Evolutionary conservation across 2,113 vertebrate species (phyloP), one percentile per base, ranked within the genome.

Genomic region (Barnardius zonarius): DNA sequence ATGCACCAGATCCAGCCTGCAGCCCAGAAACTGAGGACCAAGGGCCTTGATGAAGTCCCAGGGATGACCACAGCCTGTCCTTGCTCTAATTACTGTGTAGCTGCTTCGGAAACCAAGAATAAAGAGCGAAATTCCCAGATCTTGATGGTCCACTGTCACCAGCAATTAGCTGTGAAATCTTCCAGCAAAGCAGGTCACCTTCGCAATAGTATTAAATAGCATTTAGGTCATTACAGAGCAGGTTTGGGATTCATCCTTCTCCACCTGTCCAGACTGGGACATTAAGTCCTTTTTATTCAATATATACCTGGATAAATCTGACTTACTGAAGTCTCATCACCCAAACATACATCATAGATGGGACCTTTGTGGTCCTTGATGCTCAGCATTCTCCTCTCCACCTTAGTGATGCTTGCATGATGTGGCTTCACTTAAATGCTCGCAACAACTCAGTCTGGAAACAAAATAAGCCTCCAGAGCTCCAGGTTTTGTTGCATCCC

Each of bases 361-460:
- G 23, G 8, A 33, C 30, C 14, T 0, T 12, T 0, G 2, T 0
- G 13, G 41, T 13, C 23, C 35, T 43, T 2, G 0, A 7, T 1
- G 23, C 37, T 62, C 64, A 51, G 35, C 41, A 17, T 10, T 57
- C 64, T 76, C 59, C 61, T 31, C 46, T 55, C 35, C 35, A 17
- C 18, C 13, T 1, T 10, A 13, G 8, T 3, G 30, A 33, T 2
- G 15, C 6, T 81, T 8, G 1, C 3, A 1, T 2, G 66, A 33
- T 4, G 4, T 1, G 5, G 24, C 10, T 77, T 22, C 19, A 33
- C 49, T 24, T n/a, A 35, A 83, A 66, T 27, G 59, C 66, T 37
- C 2, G 2, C 2, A 13, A 46, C 3, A 13, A 82, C 3, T 33
- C 57, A 37, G 52, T 19, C 48, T 64, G 3, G 1, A 37, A 39